Percentiles rank a stretch among this genome's conserved stretches.
Evolutionary conservation across 2,797 vertebrate species (phyloP).

Genomic region (Lerista edwardsae): DNA sequence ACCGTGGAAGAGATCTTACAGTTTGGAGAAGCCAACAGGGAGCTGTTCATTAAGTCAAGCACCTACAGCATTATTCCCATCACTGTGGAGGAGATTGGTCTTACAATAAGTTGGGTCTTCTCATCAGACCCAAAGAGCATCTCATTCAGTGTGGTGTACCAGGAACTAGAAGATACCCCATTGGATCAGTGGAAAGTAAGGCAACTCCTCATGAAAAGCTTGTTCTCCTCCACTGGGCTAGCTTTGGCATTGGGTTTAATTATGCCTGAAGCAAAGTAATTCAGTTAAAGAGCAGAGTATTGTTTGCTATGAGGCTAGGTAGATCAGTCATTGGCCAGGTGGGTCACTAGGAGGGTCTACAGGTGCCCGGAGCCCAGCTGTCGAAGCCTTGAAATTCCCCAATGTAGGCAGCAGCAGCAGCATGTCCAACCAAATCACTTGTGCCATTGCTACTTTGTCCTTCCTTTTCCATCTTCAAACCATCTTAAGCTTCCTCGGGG

Average conservation of each 20-base stretch:
- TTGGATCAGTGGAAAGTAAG: constrained; percentile 91
- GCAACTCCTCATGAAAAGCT: neutral
- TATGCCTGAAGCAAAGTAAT: neutral
- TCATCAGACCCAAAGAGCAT: constrained; percentile 95
- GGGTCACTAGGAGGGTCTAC: no score
- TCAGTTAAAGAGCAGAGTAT: neutral
- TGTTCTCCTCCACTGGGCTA: neutral
- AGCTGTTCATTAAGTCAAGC: constrained; percentile 91
- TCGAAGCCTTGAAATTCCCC: no score
- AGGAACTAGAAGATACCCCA: constrained; percentile 78
- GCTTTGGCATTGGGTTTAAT: neutral
- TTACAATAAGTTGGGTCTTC: constrained; percentile 92
- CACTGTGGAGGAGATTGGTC: constrained; percentile 78
- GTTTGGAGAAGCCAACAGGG: constrained; percentile 87
- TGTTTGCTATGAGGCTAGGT: neutral
- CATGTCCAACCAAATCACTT: no score
- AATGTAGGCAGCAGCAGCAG: no score
- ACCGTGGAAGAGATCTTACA: constrained; percentile 84
- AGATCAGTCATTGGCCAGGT: no score
- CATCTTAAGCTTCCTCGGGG: no score
- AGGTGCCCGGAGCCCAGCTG: no score
- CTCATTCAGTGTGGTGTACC: constrained; percentile 91
- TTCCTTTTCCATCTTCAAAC: no score
- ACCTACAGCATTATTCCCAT: constrained; percentile 90
- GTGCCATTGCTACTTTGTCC: no score